Base-by-base conservation (phyloP, 2,888 invertebrate genomes). In the Microchrysa polita region DNA sequence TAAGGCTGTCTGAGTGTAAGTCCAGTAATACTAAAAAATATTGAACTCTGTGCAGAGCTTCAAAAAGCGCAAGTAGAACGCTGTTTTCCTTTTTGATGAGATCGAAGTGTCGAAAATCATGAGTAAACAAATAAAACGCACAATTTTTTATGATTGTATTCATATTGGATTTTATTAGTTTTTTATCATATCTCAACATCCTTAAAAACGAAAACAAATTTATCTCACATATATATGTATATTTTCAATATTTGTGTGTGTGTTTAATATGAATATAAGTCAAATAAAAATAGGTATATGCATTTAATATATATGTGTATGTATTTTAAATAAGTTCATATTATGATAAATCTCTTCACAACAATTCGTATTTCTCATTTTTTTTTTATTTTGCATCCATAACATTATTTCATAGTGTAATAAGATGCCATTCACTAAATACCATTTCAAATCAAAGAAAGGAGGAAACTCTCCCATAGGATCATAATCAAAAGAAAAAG, bases 121-220 rank as follows among this genome's bases (percentile, higher is more conserved):
- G n/a, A n/a, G n/a, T n/a, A n/a, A n/a, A n/a, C n/a, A n/a, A n/a
- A n/a, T n/a, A n/a, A 34, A 34, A 34, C 27, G 27, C 27, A 34
- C 27, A 34, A 34, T n/a, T 48, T 7, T 42, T 48, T n/a, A 48
- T 48, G 12, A 48, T n/a, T 14, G 44, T 65, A 48, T 20, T 67
- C 23, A 48, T 52, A 48, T 67, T 48, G 12, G 22, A 48, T 67
- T 67, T 67, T 69, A 69, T 69, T 69, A 69, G 69, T 69, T 48
- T 34, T 48, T 48, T 42, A 44, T 69, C 55, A 57, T 69, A 55
- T 69, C 57, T 57, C 55, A 65, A 69, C 57, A 55, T 69, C n/a
- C 52, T 57, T 69, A 57, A 69, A 67, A 69, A 40, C 69, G 18
- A 69, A 52, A 69, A 69, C 69, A 69, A 69, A 69, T 22, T 20